Evolutionary conservation across 2,888 invertebrate species (phyloP), one percentile per base, ranked within the genome.

Genomic region (Agrotis clavis): DNA sequence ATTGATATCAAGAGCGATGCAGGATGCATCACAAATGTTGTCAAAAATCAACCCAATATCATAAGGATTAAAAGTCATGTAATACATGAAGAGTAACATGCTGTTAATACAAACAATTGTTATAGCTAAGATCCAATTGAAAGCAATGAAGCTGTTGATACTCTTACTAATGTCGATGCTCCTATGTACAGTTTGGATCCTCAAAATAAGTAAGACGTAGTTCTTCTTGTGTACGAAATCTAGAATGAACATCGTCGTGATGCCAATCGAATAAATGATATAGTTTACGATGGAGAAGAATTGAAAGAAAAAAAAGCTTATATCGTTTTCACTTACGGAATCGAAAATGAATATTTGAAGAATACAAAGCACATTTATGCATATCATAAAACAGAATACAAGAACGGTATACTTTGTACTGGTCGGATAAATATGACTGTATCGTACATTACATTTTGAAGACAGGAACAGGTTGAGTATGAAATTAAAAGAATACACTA

Each of bases 171-270:
- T 72, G 18, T 62, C 30, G 0, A 81, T 51, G 21, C 1, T 57
- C 9, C 13, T 68, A 21, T 77, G 62, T n/a, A 81, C 70, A n/a
- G 48, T 53, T 50, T 84, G 84, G 5, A 83, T 72, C 0, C 21
- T 72, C 9, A 79, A 18, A 57, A 84, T 71, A 5, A 83, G 69
- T 6, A 18, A 19, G 0, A 83, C 56, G 5, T 79, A 61, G 2
- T 65, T 30, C 1, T 48, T 13, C 2, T 54, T 65, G n/a, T 74
- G 63, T 0, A 47, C 6, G 0, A 60, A 21, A 7, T 65, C 48
- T 0, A 65, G 9, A 25, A 60, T 50, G 9, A 64, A 64, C 6
- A 61, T 21, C 4, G 47, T 21, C 0, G 47, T 56, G 4, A 74
- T 45, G 5, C 54, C 75, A 14, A 62, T 7, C 2, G 16, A 19